Base-by-base conservation (phyloP, 2,888 invertebrate genomes). In the Choristoneura rosaceana region DNA sequence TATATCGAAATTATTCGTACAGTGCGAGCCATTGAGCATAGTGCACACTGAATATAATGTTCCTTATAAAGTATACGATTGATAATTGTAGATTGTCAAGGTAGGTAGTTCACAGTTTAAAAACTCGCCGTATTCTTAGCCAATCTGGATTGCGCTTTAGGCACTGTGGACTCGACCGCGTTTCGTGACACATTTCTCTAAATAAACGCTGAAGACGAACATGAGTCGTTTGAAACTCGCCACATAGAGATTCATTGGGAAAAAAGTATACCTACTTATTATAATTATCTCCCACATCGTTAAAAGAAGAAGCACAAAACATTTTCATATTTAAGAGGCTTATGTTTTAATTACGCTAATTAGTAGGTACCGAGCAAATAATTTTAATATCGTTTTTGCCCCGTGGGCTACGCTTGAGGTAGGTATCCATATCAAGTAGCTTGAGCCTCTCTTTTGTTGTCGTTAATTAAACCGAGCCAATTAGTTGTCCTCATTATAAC, bases 161-260 rank as follows among this genome's bases (percentile, higher is more conserved):
- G 8, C 43, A 15, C 38, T 12, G 64, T 47, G 47, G 66, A 47
- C 62, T 62, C 71, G 68, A 71, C 73, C 71, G 68, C 59, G 59
- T 68, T 73, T 64, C 68, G 59, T 64, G 63, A 69, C 73, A 73
- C 71, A 62, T 68, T 68, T 68, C 71, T 64, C 41, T 59, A 73
- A 71, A 73, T 73, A 63, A 62, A 71, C 58, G 45, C 67, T 62
- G 61, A 71, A 63, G 63, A 17, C 63, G 68, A n/a, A 59, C 50
- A 17, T 45, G 52, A 45, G 66, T 61, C 41, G 50, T 52, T 34
- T 50, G n/a, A 43, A 33, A 52, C 33, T 41, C 25, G 10, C 25
- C 55, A 25, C 25, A 25, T 10, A 25, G 17, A 25, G 55, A 25
- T 10, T 55, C 12, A 25, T 55, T 52, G 5, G 17, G 52, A 17